Evolutionary conservation across 2,888 invertebrate genomes (phyloP), one percentile per base, ranked within the genome.

Genomic region (Ethmia dodecea): DNA sequence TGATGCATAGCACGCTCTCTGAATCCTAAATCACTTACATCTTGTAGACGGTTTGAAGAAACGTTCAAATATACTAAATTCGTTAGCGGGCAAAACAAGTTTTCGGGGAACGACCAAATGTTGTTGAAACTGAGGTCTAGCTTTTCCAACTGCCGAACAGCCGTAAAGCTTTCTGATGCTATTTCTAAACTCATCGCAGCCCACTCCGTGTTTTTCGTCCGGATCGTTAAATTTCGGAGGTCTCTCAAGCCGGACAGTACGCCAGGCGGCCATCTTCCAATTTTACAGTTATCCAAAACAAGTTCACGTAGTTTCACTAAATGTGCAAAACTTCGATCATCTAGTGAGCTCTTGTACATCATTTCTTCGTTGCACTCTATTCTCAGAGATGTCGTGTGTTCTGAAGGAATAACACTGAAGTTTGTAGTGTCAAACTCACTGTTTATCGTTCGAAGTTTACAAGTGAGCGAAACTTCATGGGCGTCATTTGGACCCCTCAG

Each of bases 341-440:
- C 92, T 55, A 94, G 77, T 38, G 93, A 91, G 67, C 94, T 94
- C 60, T 93, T 90, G 42, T 93, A 92, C 89, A 93, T 90, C 55
- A 94, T 90, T 54, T 92, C 91, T 62, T 93, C 91, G 63, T 93
- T 93, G 84, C 91, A 95, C 75, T 93, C 90, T 60, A 95, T 92
- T 55, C 91, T 88, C 40, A 95, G 76, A 3, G 93, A 92, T 14
- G 93, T 92, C 12, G 95, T 95, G 64, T 94, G 92, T 63, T 95
- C 94, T 9, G 93, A 90, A 28, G 94, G 94, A 43, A 95, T 94
- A 34, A 94, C 93, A 79, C 93, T 94, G 66, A 95, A 94, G 79
- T 95, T 95, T 20, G 94, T 96, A 46, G 93, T 93, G 75, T 93
- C 95, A 68, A 92, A 94, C 71, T 94, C 95, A 86, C 94, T 94